phyloP scores from a whole-genome alignment of 2,797 vertebrate genomes.

The Chaetophractus vellerosus region DNA sequence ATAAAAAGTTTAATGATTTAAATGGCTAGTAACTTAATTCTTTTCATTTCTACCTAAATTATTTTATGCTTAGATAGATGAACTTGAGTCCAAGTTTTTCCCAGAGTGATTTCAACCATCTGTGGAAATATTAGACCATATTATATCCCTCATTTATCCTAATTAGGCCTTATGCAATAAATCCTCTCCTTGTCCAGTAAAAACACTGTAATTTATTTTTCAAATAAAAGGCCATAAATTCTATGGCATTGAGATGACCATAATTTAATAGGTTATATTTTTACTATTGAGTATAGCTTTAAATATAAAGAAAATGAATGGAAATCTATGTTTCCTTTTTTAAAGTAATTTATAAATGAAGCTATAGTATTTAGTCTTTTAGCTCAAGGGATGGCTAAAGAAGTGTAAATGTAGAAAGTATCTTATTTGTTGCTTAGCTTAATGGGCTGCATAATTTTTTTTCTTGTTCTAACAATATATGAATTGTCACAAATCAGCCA shows the following conservation, averaged over 20 bases:
- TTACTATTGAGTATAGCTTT: conserved; percentile 42
- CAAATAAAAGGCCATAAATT: conserved; percentile 81
- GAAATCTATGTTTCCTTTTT: background rate
- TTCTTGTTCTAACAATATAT: background rate
- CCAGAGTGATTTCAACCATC: conserved; percentile 84
- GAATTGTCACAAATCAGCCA: background rate
- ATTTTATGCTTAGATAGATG: conserved; percentile 75
- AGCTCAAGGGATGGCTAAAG: background rate
- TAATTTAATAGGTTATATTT: conserved; percentile 70
- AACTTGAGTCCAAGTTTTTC: conserved; percentile 83
- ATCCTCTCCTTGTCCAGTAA: conserved; percentile 78
- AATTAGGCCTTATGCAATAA: conserved; percentile 85
- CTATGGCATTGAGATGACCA: conserved; percentile 83
- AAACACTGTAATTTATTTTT: conserved; percentile 76
- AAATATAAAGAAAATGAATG: conserved; percentile 29
- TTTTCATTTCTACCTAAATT: conserved; percentile 70
- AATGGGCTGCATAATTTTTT: conserved; percentile 30
- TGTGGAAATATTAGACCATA: conserved; percentile 84
- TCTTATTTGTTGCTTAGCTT: conserved; percentile 2
- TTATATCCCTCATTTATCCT: conserved; percentile 83
- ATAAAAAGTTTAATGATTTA: conserved; percentile 52
- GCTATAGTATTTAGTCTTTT: background rate
- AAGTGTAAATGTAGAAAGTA: conserved; percentile 38
- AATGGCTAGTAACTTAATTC: conserved; percentile 19
- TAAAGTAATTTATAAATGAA: conserved; percentile 14